These are phyloP conservation scores for Vannuccia rotundouncinata DNA, from an alignment of 2,888 invertebrate genomes.

Conservation along the genomic window DNA sequence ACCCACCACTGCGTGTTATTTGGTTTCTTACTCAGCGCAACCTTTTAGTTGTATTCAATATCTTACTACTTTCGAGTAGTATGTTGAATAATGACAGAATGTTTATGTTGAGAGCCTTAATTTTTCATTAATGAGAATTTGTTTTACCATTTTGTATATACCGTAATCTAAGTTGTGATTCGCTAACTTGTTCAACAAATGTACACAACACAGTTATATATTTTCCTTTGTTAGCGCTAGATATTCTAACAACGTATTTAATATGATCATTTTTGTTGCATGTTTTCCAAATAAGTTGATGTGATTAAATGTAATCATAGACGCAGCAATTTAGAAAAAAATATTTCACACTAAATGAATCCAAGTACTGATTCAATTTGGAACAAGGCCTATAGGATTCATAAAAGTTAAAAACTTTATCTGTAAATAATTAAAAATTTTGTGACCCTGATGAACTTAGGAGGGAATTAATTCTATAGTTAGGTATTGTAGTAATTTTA, in stretches of 20 bases:
- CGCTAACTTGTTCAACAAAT: neutral
- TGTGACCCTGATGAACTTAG: too few species aligned
- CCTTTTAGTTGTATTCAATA: neutral
- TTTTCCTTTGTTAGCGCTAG: neutral
- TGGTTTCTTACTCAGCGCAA: neutral
- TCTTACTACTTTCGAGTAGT: neutral
- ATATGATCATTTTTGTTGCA: neutral
- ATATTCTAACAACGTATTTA: neutral
- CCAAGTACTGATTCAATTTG: too few species aligned
- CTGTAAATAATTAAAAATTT: too few species aligned
- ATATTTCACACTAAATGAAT: too few species aligned
- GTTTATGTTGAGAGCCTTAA: neutral
- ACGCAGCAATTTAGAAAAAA: too few species aligned
- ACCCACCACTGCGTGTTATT: too few species aligned
- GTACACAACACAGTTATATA: neutral
- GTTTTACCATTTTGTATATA: neutral
- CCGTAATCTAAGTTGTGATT: neutral
- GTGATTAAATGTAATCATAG: too few species aligned
- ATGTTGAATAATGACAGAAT: neutral
- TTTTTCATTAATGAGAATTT: neutral
- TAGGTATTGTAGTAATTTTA: too few species aligned
- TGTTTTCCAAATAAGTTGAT: too few species aligned
- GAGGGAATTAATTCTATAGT: too few species aligned
- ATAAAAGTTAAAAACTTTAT: too few species aligned
- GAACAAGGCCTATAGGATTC: too few species aligned